A percentile compares a stretch with the other conserved stretches of the same genome.
phyloP scores from a whole-genome alignment of 2,113 vertebrate species.

The Willisornis vidua region DNA sequence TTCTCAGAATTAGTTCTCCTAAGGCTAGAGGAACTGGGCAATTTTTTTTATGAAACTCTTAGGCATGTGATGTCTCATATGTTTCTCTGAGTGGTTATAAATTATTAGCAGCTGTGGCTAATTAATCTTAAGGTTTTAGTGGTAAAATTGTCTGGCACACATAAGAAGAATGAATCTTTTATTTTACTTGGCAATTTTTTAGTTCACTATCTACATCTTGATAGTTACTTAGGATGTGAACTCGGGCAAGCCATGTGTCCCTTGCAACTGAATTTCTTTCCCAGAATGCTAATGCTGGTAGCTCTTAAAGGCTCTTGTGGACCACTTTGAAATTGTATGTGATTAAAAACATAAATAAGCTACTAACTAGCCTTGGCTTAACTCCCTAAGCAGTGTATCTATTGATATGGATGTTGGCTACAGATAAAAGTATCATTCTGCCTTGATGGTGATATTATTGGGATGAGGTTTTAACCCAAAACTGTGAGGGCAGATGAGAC shows the following conservation, averaged over 20 bases:
- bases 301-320: not conserved
- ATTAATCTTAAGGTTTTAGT: not conserved
- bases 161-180: not conserved
- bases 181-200: not conserved
- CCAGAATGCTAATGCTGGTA: not conserved
- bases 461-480: not conserved
- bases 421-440: not conserved
- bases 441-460: not conserved
- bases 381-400: not conserved
- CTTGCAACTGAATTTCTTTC: not conserved
- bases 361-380: not conserved
- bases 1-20: not conserved
- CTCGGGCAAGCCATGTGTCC: not conserved
- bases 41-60: not conserved
- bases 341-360: not conserved
- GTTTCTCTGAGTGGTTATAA: not conserved
- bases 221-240: not conserved
- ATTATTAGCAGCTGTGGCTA: slow-evolving; percentile 19
- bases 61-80: not conserved
- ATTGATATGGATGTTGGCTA: not conserved
- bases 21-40: not conserved
- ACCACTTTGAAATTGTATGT: not conserved
- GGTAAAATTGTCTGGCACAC: not conserved
- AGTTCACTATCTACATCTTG: not conserved
- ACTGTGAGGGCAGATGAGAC: not conserved